Base-by-base conservation (phyloP, 2,113 vertebrate species). In the Takifugu flavidus region DNA sequence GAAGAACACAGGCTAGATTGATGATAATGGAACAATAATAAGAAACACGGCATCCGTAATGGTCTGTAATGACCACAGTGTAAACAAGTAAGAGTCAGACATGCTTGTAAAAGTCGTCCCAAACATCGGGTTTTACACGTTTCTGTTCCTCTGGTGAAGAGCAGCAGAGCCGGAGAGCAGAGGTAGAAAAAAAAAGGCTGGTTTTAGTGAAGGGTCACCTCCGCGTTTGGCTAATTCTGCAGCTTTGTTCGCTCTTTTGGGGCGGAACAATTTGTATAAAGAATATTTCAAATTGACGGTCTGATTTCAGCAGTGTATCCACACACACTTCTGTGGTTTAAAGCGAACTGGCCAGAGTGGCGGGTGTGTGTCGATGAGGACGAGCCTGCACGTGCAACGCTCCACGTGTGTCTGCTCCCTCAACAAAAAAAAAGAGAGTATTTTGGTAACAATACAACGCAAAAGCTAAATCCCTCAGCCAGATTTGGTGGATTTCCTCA, bases 1-100 rank as follows among this genome's bases (percentile, higher is more conserved):
- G 62, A 83, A 77, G 68, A 53, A n/a, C 59, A 54, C 7, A 70
- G 28, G 49, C n/a, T 58, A 45, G 59, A 75, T 56, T 62, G 42
- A 59, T 74, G 59, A 74, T 72, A 72, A 74, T 70, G 54, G 46
- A 7, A 58, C 67, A 59, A 65, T 83, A 78, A 84, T 82, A 72
- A 66, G 77, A 74, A 64, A 56, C 56, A 56, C 12, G 28, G 44
- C 43, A 65, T 70, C 59, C 72, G 59, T 84, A 72, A 75, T 68
- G 60, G 34, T 26, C 27, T 44, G 49, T 78, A 69, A 83, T 75
- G 61, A 80, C 63, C 27, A 47, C 65, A 25, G 15, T 82, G 75
- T 87, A 74, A 88, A 87, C 70, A 53, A 49, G 76, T 82, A 82
- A 84, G 63, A 50, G 15, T 62, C 49, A 56, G 44, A 70, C 62